phyloP scores from a whole-genome alignment of 2,888 invertebrate genomes.

The Synanthedon tipuliformis region DNA sequence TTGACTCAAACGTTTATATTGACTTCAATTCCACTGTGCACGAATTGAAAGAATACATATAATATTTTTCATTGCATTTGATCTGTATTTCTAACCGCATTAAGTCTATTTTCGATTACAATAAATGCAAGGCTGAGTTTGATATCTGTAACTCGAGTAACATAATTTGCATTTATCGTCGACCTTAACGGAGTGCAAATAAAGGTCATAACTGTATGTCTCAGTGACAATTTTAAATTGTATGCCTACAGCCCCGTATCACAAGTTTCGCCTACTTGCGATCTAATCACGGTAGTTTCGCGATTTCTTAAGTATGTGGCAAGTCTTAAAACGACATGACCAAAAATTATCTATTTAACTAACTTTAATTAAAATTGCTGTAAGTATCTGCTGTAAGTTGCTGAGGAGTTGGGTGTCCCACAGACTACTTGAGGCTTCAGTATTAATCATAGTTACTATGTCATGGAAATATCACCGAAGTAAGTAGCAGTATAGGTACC shows the following conservation, averaged over 20 bases:
- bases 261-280: slow-evolving; percentile 24
- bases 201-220: neutral
- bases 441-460: too few relatives aligned
- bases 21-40: neutral
- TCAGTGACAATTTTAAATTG: neutral
- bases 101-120: neutral
- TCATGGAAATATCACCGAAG: too few relatives aligned
- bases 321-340: neutral
- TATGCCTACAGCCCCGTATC: neutral
- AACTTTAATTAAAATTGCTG: too few relatives aligned
- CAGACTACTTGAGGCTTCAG: too few relatives aligned
- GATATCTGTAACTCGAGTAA: neutral
- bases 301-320: slow-evolving; percentile 6
- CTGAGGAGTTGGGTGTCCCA: too few relatives aligned
- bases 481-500: too few relatives aligned
- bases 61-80: neutral
- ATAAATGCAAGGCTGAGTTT: neutral
- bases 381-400: too few relatives aligned
- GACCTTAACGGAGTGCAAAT: neutral
- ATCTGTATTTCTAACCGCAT: neutral
- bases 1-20: neutral
- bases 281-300: slow-evolving; percentile 17
- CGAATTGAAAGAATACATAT: neutral
- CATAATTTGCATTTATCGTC: neutral
- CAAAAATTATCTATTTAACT: too few relatives aligned